A percentile compares a stretch with the other conserved stretches of the same genome.
Conservation (phyloP, 2,113 vertebrate species). For the Procavia capensis region DNA sequence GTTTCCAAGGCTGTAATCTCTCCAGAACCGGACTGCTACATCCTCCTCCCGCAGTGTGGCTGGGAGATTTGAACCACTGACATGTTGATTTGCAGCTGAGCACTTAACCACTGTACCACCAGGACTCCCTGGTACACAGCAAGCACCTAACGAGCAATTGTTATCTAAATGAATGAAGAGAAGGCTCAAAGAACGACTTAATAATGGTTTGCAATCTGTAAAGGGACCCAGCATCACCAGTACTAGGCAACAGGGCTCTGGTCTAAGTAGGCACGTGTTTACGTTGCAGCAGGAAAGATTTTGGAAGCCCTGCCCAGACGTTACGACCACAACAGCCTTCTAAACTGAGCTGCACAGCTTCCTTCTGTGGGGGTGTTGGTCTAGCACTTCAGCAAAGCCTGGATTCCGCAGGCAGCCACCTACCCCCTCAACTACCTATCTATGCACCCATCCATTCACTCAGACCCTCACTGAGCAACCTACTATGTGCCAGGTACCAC, state of each 20-base stretch:
- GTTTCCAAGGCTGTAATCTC: too few species aligned
- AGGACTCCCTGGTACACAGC: neutral
- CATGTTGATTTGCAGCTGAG: too few species aligned
- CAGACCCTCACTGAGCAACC: constrained; percentile 56
- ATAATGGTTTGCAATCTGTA: constrained; percentile 52
- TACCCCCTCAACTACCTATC: constrained; percentile 61
- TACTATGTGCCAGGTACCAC: constrained; percentile 24
- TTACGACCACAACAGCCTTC: constrained; percentile 77
- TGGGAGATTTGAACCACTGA: too few species aligned
- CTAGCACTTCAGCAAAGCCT: constrained; percentile 70
- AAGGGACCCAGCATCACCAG: constrained; percentile 48
- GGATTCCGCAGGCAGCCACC: constrained; percentile 35
- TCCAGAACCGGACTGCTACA: too few species aligned
- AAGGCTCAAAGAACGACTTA: constrained; percentile 43
- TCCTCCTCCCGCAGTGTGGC: too few species aligned
- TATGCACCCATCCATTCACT: constrained; percentile 7
- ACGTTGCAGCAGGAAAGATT: constrained; percentile 72
- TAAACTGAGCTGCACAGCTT: constrained; percentile 17
- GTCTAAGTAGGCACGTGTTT: constrained; percentile 67
- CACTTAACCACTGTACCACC: too few species aligned
- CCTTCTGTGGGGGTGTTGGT: constrained; percentile 80
- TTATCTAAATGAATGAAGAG: neutral
- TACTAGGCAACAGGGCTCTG: constrained; percentile 66
- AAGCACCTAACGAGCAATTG: neutral
- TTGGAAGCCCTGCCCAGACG: constrained; percentile 69